Evolutionary conservation across 2,888 invertebrate species (phyloP).

Genomic region (Hemaris fuciformis): DNA sequence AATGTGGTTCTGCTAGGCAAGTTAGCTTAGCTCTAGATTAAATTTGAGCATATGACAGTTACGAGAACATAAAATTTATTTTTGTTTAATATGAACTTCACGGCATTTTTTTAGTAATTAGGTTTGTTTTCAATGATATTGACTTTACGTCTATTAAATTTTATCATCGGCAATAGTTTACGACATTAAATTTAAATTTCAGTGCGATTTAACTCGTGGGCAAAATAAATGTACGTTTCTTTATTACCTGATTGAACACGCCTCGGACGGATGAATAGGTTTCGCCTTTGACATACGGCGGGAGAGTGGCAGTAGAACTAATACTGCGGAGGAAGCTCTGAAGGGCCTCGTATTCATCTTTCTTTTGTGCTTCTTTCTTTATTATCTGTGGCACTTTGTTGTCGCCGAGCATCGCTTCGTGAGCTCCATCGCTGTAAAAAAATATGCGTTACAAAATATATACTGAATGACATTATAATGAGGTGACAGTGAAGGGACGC

Average conservation of each 20-base stretch:
- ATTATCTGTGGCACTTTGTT: constrained; percentile 51
- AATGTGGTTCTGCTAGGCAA: too few species aligned
- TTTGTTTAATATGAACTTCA: background rate
- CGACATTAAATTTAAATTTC: background rate
- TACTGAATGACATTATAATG: background rate
- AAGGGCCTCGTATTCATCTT: constrained; percentile 73
- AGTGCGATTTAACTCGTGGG: background rate
- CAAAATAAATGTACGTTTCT: background rate
- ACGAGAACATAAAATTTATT: too few species aligned
- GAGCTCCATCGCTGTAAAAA: constrained; percentile 68
- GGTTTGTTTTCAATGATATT: too few species aligned
- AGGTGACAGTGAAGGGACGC: too few species aligned
- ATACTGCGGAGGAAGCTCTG: constrained; percentile 76
- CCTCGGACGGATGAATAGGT: constrained; percentile 71
- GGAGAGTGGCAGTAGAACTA: constrained; percentile 76
- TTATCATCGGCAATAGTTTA: background rate
- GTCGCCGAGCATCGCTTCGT: constrained; percentile 67
- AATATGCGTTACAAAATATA: constrained; percentile 9
- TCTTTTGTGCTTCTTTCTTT: constrained; percentile 53
- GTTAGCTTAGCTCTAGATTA: too few species aligned
- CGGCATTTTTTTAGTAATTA: too few species aligned
- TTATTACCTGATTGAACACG: constrained; percentile 71
- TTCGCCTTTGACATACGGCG: constrained; percentile 75
- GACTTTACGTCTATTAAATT: background rate
- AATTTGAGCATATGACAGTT: too few species aligned